Conservation (phyloP, 2,888 invertebrate genomes). For the Eurois occulta region DNA sequence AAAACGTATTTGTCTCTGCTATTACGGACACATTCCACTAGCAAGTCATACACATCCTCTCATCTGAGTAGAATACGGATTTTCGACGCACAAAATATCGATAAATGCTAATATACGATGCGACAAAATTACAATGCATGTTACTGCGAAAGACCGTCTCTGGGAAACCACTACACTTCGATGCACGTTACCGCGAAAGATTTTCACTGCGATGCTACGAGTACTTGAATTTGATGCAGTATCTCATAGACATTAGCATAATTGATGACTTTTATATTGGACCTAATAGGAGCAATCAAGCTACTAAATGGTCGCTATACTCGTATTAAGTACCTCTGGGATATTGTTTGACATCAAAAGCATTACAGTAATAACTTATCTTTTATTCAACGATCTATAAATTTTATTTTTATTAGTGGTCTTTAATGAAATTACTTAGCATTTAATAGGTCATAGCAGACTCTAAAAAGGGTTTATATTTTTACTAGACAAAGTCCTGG, state of each 20-base stretch:
- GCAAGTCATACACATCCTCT: too few relatives aligned
- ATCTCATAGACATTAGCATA: not conserved
- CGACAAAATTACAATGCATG: too few relatives aligned
- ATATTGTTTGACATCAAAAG: constrained; percentile 13
- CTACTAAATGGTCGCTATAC: not conserved
- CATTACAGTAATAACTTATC: not conserved
- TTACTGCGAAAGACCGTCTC: too few relatives aligned
- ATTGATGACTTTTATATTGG: not conserved
- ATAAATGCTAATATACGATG: too few relatives aligned
- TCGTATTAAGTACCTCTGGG: constrained; percentile 1
- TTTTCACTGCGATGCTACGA: too few relatives aligned
- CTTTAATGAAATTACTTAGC: not conserved
- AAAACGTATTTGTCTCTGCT: too few relatives aligned
- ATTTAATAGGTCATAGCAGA: not conserved
- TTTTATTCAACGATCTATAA: not conserved
- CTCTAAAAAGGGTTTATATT: not conserved
- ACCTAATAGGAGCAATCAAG: constrained; percentile 2
- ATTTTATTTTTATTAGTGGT: not conserved
- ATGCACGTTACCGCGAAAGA: too few relatives aligned
- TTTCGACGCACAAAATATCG: too few relatives aligned
- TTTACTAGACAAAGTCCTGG: not conserved
- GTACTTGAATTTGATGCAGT: too few relatives aligned
- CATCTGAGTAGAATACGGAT: too few relatives aligned
- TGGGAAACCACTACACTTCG: too few relatives aligned
- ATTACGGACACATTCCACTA: too few relatives aligned